These are phyloP conservation scores for Aplidium turbinatum DNA, from an alignment of 23 tunicate genomes.

Conservation along the genomic window DNA sequence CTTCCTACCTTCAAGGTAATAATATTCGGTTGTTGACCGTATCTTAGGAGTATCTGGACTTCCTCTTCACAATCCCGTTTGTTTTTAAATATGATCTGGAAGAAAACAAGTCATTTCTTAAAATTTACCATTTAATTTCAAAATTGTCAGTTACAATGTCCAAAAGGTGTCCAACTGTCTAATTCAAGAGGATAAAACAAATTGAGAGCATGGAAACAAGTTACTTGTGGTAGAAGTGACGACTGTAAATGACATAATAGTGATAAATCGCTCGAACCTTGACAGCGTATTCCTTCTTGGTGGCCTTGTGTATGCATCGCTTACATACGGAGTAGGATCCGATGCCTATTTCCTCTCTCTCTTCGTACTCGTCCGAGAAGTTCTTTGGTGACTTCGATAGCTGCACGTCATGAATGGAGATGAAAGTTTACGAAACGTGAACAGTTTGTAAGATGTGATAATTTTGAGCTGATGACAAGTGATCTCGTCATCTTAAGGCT, in stretches of 20 bases:
- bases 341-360: conserved; percentile 85
- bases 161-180: no score
- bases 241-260: no score
- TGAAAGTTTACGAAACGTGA: neutral
- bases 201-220: no score
- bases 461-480: neutral
- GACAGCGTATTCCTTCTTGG: conserved; percentile 96
- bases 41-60: conserved; percentile 85
- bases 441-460: neutral
- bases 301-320: conserved; percentile 76
- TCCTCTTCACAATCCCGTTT: conserved; percentile 97
- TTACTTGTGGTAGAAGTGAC: no score
- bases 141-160: no score
- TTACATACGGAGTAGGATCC: conserved; percentile 87
- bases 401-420: neutral
- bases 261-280: no score
- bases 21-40: conserved; percentile 97
- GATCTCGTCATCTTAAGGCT: no score
- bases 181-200: no score
- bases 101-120: no score
- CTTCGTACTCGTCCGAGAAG: conserved; percentile 88
- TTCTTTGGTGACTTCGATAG: conserved; percentile 55
- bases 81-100: conserved; percentile 74
- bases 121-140: no score
- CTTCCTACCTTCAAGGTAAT: conserved; percentile 76